Base-by-base conservation (phyloP, 2,113 vertebrate genomes). In the Phylloscopus whistleri region DNA sequence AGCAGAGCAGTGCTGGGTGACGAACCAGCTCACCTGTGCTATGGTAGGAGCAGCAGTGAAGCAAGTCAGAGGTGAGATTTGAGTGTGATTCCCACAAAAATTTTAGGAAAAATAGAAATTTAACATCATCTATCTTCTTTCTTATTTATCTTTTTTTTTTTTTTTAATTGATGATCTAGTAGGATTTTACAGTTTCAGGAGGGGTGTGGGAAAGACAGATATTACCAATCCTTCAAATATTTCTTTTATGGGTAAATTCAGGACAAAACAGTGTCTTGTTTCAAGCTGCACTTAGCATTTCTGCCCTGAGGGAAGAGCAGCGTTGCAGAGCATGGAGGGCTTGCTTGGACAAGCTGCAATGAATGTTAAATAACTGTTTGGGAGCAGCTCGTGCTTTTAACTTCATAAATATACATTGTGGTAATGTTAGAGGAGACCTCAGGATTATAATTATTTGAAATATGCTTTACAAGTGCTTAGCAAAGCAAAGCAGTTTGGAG, bases 291-390 rank as follows among this genome's bases (percentile, higher is more conserved):
- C 91, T 96, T 85, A 84, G 92, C 97, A 96, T 96, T 87, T 95
- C 86, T 97, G 89, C 97, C 98, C 97, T 10, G 66, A 70, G 94
- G 97, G 86, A 94, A 87, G 56, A 92, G 69, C 60, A 46, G 37
- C 95, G 86, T 89, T 78, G 80, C 68, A 5, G 43, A 92, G 92
- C 85, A 44, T 27, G 15, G 9, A 13, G 83, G 90, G 76, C 97
- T 96, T 98, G 97, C 96, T 81, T 10, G 43, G 93, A 91, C 97
- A 97, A 93, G 97, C 96, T 59, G 72, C 63, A 67, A 87, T 93
- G 93, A 94, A 41, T 87, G 79, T 94, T 87, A 92, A 95, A 73
- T 92, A 95, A 95, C 94, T 89, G 63, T 48, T 91, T 69, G 73
- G 93, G 80, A 96, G 94, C 90, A 87, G 87, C 53, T 4, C 9